Evolutionary conservation across 2,888 invertebrate genomes (phyloP).

Genomic region (Rhaphigaster nebulosa): DNA sequence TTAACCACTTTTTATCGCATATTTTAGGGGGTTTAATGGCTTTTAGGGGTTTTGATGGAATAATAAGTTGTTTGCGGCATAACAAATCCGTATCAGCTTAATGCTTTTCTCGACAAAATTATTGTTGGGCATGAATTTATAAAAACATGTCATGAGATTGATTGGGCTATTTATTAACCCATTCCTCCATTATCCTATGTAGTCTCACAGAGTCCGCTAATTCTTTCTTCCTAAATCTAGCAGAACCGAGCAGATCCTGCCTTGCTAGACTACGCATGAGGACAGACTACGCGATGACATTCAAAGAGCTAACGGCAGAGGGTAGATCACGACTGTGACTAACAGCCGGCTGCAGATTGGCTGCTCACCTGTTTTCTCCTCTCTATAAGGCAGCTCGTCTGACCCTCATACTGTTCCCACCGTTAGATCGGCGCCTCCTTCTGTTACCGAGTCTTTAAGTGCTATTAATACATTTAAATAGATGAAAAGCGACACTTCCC

Average conservation of each 20-base stretch:
- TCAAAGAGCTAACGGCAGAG: constrained; percentile 7
- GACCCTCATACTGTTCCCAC: constrained; percentile 9
- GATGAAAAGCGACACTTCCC: background rate
- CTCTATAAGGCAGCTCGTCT: background rate
- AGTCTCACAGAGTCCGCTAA: background rate
- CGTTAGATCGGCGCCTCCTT: background rate
- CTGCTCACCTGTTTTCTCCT: constrained; percentile 23
- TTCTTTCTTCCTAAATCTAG: background rate
- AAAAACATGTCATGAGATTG: no score
- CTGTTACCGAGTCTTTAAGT: background rate
- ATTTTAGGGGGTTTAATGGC: no score
- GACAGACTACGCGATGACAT: constrained; percentile 7
- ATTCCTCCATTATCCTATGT: background rate
- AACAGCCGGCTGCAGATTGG: background rate
- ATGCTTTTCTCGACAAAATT: no score
- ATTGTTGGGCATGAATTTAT: no score
- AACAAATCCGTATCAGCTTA: no score
- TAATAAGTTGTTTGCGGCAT: no score
- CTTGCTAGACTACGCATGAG: background rate
- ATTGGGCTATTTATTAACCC: no score
- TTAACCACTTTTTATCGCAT: no score
- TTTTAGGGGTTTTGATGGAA: no score
- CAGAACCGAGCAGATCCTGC: background rate
- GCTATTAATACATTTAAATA: background rate
- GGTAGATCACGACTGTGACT: constrained; percentile 25